phyloP scores from a whole-genome alignment of 2,113 vertebrate species.

The Columbina picui region DNA sequence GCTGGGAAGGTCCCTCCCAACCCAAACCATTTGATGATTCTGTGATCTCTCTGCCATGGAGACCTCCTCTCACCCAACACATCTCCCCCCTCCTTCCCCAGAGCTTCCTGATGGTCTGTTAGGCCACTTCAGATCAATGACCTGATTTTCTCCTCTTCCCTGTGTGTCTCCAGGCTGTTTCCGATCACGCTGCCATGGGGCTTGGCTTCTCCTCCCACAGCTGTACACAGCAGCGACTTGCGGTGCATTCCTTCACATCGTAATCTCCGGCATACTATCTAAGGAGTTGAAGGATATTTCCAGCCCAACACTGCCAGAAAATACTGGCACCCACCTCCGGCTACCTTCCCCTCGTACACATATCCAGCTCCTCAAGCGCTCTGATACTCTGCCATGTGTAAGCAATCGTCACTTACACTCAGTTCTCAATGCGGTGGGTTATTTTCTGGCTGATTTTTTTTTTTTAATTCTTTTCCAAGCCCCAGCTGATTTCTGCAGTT shows the following conservation, averaged over 20 bases:
- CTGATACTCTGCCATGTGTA: not conserved
- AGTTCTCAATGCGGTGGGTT: not conserved
- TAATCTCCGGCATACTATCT: slow-evolving; percentile 40
- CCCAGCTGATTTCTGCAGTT: not conserved
- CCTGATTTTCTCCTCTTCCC: not conserved
- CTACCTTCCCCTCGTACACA: not conserved
- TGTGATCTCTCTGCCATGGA: not conserved
- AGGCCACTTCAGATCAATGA: not conserved
- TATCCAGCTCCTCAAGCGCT: not conserved
- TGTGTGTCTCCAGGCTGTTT: not conserved
- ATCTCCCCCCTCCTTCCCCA: not conserved
- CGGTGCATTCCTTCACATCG: not conserved
- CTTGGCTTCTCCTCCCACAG: slow-evolving; percentile 36
- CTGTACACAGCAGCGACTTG: not conserved
- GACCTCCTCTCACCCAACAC: not conserved
- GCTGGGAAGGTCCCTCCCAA: not conserved
- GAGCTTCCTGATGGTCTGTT: not conserved
- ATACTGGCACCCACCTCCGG: not conserved
- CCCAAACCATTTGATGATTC: not conserved
- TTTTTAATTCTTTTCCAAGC: not conserved
- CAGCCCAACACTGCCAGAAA: slow-evolving; percentile 10
- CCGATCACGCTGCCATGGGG: not conserved
- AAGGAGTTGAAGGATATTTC: slow-evolving; percentile 58
- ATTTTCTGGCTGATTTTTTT: not conserved
- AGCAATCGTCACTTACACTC: not conserved